These are phyloP conservation scores for Rhincodon typus DNA, from an alignment of 2,797 vertebrate species.

Conservation along the genomic window DNA sequence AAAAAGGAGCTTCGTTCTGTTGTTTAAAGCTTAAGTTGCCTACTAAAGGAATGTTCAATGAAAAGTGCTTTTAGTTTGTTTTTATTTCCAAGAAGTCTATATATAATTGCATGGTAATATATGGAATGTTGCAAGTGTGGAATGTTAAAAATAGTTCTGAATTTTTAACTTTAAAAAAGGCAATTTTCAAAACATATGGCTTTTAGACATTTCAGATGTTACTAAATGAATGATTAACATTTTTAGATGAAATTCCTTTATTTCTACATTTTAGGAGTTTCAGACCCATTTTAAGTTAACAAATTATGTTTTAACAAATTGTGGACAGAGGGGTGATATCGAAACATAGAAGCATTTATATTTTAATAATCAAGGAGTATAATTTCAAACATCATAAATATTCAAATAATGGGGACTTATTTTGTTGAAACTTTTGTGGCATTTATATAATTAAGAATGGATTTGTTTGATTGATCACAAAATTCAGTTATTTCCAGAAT, in stretches of 20 bases:
- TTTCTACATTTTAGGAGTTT: not conserved
- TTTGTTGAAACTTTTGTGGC: not conserved
- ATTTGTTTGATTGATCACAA: not conserved
- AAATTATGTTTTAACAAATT: not conserved
- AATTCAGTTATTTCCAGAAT: not conserved
- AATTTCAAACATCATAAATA: not conserved
- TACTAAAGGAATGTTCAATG: too few species aligned
- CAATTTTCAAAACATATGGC: not conserved
- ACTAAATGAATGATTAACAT: not conserved
- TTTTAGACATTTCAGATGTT: not conserved
- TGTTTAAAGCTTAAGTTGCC: too few species aligned
- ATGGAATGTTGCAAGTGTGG: too few species aligned
- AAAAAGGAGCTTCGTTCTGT: too few species aligned
- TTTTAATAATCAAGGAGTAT: not conserved
- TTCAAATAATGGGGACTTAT: not conserved
- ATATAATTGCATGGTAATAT: not conserved
- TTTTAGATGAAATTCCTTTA: not conserved
- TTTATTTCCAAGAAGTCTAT: not conserved
- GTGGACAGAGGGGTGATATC: not conserved
- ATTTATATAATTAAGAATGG: not conserved
- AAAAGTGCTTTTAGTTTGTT: too few species aligned
- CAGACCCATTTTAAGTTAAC: not conserved
- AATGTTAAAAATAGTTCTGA: not conserved
- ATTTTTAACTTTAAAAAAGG: not conserved
- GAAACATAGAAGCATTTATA: not conserved